Evolutionary conservation across 2,113 vertebrate species (phyloP).

Genomic region (Litocranius walleri): DNA sequence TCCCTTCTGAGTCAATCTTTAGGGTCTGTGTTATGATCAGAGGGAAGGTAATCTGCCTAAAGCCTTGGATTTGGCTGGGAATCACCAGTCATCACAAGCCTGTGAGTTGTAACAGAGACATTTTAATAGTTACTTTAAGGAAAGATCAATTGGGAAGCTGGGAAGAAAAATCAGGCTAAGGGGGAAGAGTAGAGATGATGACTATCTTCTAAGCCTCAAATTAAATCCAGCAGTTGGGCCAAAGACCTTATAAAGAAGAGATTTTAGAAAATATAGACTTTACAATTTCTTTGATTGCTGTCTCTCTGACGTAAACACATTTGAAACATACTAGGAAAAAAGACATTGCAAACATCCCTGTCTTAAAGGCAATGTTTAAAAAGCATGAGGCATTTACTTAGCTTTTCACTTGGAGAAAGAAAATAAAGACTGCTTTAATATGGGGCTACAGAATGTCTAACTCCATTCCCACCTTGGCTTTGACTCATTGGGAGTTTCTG

Average conservation of each 20-base stretch:
- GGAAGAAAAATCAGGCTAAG: slow-evolving; percentile 26
- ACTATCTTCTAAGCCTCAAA: slow-evolving; percentile 29
- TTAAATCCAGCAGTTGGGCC: slow-evolving; percentile 35
- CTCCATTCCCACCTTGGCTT: not conserved
- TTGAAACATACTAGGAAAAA: slow-evolving; percentile 9
- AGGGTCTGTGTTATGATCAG: slow-evolving; percentile 13
- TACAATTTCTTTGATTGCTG: slow-evolving; percentile 37
- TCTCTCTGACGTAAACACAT: not conserved
- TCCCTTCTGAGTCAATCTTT: not conserved
- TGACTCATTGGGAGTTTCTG: not conserved
- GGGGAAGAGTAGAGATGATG: not conserved
- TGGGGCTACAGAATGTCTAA: not conserved
- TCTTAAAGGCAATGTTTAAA: not conserved
- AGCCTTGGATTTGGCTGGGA: not conserved
- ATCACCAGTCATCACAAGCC: not conserved
- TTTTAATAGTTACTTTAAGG: slow-evolving; percentile 43
- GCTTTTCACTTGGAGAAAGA: not conserved
- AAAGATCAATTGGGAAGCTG: slow-evolving; percentile 21
- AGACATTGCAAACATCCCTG: not conserved
- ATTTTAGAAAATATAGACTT: slow-evolving; percentile 41
- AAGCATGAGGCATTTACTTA: not conserved
- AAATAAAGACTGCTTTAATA: not conserved
- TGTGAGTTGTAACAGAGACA: slow-evolving; percentile 26
- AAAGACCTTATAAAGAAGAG: slow-evolving; percentile 28
- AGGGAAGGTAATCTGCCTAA: slow-evolving; percentile 30